Evolutionary conservation across 2,888 invertebrate genomes (phyloP), one percentile per base, ranked within the genome.

Genomic region (Lamellibrachia columna): DNA sequence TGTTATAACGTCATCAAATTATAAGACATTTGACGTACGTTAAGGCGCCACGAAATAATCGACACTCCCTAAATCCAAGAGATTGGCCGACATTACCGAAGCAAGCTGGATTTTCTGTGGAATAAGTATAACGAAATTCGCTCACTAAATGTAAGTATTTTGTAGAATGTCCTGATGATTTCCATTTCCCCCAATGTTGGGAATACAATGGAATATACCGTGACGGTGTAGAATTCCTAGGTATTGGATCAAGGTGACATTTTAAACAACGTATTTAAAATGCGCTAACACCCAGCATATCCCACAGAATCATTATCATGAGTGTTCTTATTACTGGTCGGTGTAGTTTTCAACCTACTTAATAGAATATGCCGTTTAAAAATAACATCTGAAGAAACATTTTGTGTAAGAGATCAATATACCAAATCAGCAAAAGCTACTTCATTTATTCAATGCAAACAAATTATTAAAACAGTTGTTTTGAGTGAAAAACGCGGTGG

Each of bases 51-150:
- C 75, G 75, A 75, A 75, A 75, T 75, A 75, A 75, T 75, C 75
- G n/a, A n/a, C 75, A 75, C 75, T 75, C 75, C 75, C 75, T 75
- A 75, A 75, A 75, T 22, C 75, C 75, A 75, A 75, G 75, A 15
- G 75, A 75, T 75, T 75, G 75, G 75, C 75, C 75, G 75, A 75
- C 75, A 75, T 75, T 75, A 75, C 60, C 75, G 75, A 75, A 75
- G 75, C 75, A 75, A 75, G 75, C 75, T 75, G 75, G 75, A 75
- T 75, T 75, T 75, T 75, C 75, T 75, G 75, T 75, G 75, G 75
- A 22, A 15, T 22, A 75, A 75, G 75, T 75, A 75, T 75, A 75
- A 75, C 75, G 75, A 75, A 75, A 75, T 75, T 75, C 75, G 75
- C 22, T 75, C 22, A 22, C 75, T 6, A 75, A 75, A 75, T 75